Evolutionary conservation across 1,140 invertebrate species (phyloP).

Genomic region (Eriocheir sinensis): DNA sequence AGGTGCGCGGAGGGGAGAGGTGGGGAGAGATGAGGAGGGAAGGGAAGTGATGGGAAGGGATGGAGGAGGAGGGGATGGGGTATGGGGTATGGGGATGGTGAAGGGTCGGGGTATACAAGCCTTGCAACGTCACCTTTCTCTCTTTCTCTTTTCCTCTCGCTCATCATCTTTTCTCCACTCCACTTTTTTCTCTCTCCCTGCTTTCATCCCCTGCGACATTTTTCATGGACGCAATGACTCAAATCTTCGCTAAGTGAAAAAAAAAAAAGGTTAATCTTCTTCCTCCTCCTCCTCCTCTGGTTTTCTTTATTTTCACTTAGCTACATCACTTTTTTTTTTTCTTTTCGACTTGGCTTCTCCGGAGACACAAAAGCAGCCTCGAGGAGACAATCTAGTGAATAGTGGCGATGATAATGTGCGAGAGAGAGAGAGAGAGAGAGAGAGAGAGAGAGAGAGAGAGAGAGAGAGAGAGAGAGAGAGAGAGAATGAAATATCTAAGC

Average conservation of each 20-base stretch:
- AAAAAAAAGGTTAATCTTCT: no score
- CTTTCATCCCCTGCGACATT: not conserved
- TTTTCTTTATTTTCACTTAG: not conserved
- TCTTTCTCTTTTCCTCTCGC: not conserved
- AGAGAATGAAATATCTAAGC: not conserved
- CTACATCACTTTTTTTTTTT: not conserved
- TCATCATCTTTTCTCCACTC: constrained; percentile 23
- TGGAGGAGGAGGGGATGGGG: not conserved
- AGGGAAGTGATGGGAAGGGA: not conserved
- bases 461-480: not conserved
- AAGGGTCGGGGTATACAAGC: no score
- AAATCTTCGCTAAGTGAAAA: not conserved
- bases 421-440: constrained; percentile 22
- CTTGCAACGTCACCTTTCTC: not conserved
- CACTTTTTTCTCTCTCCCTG: not conserved
- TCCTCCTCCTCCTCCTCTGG: no score
- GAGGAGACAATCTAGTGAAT: no score
- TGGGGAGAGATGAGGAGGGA: not conserved
- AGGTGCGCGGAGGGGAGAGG: not conserved
- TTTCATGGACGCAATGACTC: not conserved
- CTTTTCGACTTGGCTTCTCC: not conserved
- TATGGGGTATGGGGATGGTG: no score
- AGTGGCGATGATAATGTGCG: no score
- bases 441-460: not conserved
- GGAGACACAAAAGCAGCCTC: no score